Base-by-base conservation (phyloP, 2,797 vertebrate genomes). In the Myotis planiceps region DNA sequence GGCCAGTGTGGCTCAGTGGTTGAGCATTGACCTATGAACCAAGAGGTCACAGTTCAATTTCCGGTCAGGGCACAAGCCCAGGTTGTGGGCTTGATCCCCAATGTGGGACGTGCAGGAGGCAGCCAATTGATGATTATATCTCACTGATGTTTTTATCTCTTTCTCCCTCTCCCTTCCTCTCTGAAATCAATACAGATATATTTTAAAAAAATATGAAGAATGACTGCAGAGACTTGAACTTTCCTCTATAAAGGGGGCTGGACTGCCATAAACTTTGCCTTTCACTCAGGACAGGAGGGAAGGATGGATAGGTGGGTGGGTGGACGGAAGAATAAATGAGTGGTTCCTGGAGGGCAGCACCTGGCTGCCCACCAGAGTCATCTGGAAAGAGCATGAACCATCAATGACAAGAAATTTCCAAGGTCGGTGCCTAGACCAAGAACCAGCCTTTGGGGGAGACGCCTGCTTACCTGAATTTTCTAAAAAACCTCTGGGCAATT, bases 211-310 rank as follows among this genome's bases (percentile, higher is more conserved):
- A 9, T 2, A 19, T 0, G 5, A 45, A 58, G 12, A 39, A 47
- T 1, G 27, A 37, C 15, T 6, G 4, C 21, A 49, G 39, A 18
- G 15, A 58, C 6, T 0, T 16, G 37, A 19, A 10, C n/a, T 1
- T 8, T 25, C 45, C 68, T n/a, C 45, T 13, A 3, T 5, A n/a
- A 60, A 51, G 5, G 14, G 19, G 19, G 55, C 58, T 42, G 34
- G 29, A 8, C 45, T 16, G 6, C 69, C 15, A 0, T 13, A 19
- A 6, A 37, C 29, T 6, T 1, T 1, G 16, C 53, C 32, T 1
- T 5, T 21, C 34, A 4, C 7, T 34, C 37, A 0, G 47, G 5
- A 34, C 65, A 34, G 65, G 32, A 21, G 53, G 53, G 53, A 55
- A 25, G 23, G 53, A 25, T 55, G 51, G 51, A 0, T 21, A 21